Conservation (phyloP, 2,888 invertebrate genomes). For the Parascotia fuliginaria region DNA sequence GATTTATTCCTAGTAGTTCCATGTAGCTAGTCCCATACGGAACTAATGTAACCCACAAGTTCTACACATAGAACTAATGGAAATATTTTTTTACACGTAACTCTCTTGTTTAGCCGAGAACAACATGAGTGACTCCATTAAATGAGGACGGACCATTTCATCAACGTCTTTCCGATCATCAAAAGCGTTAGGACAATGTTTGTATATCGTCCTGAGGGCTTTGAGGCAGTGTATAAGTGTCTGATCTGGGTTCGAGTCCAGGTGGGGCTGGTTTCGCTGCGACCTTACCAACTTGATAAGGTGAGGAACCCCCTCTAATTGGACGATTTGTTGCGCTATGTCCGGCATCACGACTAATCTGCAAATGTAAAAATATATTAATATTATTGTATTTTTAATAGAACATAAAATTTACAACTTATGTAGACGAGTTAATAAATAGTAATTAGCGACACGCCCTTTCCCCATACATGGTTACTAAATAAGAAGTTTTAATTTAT, state of each 20-base stretch:
- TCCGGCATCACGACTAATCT: slow-evolving; percentile 89
- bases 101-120: slow-evolving; percentile 93
- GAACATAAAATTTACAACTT: too few relatives aligned
- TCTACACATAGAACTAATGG: too few relatives aligned
- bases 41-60: too few relatives aligned
- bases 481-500: too few relatives aligned
- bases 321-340: slow-evolving; percentile 89
- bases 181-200: slow-evolving; percentile 74
- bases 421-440: too few relatives aligned
- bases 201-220: slow-evolving; percentile 76
- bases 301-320: slow-evolving; percentile 88
- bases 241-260: slow-evolving; percentile 74
- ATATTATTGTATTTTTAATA: too few relatives aligned
- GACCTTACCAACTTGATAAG: slow-evolving; percentile 89
- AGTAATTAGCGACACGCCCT: too few relatives aligned
- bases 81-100: slow-evolving; percentile 91
- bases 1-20: too few relatives aligned
- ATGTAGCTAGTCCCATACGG: too few relatives aligned
- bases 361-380: too few relatives aligned
- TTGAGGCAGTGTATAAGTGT: slow-evolving; percentile 79
- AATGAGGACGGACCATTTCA: slow-evolving; percentile 90
- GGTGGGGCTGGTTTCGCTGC: slow-evolving; percentile 69
- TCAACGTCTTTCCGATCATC: slow-evolving; percentile 86
- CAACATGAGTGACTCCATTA: slow-evolving; percentile 92
- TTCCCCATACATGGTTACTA: too few relatives aligned